These are phyloP conservation scores for Myathropa florea DNA, from an alignment of 2,888 invertebrate species.

Conservation along the genomic window DNA sequence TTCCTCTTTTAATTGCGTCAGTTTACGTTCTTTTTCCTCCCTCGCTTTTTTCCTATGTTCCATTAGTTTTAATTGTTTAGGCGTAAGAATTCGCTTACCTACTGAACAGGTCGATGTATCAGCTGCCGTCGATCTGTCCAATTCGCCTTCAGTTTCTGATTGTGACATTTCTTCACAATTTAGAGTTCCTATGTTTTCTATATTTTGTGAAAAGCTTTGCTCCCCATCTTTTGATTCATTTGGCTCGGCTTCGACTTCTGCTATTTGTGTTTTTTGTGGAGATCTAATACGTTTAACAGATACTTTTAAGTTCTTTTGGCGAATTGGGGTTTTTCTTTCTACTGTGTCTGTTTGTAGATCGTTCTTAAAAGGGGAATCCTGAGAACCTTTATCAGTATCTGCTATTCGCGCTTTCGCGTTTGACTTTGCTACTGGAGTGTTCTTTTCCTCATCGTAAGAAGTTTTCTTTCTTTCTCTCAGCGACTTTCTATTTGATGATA, in stretches of 20 bases:
- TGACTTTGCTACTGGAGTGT: not conserved
- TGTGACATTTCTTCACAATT: constrained; percentile 1
- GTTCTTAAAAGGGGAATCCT: not conserved
- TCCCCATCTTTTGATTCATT: not conserved
- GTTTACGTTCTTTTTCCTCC: constrained; percentile 80
- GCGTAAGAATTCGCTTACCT: constrained; percentile 71
- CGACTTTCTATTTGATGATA: not conserved
- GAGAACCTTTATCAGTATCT: not conserved
- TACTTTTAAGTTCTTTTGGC: not conserved
- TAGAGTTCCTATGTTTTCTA: not conserved
- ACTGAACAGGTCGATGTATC: constrained; percentile 20
- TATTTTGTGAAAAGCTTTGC: not conserved
- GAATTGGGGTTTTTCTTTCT: not conserved
- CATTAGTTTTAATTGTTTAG: constrained; percentile 75
- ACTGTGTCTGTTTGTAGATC: not conserved
- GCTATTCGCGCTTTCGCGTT: not conserved
- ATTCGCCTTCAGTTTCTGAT: constrained; percentile 7
- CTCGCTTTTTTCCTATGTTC: constrained; percentile 76
- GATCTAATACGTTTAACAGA: not conserved
- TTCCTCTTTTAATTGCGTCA: constrained; percentile 81
- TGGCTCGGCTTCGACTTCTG: not conserved
- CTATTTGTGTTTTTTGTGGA: not conserved
- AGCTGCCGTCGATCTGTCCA: constrained; percentile 9
- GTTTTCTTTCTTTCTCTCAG: too few relatives aligned
- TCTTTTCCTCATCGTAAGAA: not conserved